phyloP scores from a whole-genome alignment of 2,113 vertebrate species.

The Prunella fulvescens region DNA sequence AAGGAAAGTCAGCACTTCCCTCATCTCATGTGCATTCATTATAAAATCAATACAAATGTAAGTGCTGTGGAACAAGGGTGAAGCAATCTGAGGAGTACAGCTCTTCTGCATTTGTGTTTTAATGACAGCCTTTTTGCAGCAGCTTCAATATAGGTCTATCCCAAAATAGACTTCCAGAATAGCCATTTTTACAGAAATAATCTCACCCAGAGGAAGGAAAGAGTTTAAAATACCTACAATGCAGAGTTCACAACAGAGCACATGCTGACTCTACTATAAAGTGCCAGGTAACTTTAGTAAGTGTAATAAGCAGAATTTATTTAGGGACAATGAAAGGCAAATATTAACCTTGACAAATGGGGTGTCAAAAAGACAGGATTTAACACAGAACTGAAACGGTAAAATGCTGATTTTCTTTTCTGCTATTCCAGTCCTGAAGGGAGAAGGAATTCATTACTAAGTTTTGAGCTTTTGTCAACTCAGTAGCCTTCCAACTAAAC shows the following conservation, averaged over 20 bases:
- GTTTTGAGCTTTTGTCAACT: background rate
- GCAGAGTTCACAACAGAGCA: background rate
- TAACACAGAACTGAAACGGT: background rate
- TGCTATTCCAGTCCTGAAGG: background rate
- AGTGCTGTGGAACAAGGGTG: background rate
- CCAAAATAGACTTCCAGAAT: background rate
- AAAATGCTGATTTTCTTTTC: background rate
- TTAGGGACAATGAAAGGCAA: background rate
- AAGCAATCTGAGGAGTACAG: background rate
- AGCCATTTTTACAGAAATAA: background rate
- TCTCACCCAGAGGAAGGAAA: background rate
- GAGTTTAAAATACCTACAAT: background rate
- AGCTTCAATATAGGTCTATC: background rate
- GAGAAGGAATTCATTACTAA: background rate
- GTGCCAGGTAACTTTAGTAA: background rate
- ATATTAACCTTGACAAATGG: background rate
- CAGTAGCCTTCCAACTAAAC: background rate
- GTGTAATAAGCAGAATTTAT: background rate
- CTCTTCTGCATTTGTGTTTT: background rate
- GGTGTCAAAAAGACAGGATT: background rate
- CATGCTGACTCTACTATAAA: background rate
- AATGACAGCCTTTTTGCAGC: background rate
- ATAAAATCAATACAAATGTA: conserved; percentile 1
- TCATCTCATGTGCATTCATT: background rate
- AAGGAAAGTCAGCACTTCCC: background rate